Evolutionary conservation across 2,888 invertebrate genomes (phyloP), one percentile per base, ranked within the genome.

Genomic region (Nymphalis c-album): DNA sequence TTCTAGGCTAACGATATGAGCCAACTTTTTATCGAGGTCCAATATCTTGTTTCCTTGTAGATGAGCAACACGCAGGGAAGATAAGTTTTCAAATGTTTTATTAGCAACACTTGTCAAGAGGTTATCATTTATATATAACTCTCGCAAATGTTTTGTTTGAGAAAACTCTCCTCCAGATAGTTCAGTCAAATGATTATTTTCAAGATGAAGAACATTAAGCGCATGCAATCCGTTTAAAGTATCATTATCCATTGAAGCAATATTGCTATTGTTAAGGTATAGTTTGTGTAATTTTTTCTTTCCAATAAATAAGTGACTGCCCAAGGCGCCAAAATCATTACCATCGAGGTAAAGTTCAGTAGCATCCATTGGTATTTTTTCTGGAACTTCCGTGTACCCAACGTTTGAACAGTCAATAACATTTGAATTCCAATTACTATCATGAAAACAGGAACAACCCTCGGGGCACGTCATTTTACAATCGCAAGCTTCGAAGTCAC

Each of bases 381-480:
- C 94, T 2, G 96, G 96, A 63, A 97, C 94, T 77, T 93, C 93
- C 67, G 94, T 95, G 80, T 95, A 95, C 50, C 94, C 95, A 47
- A 94, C 95, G 81, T 95, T 95, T 69, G 95, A 95, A 81, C 96
- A 97, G 84, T 96, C 96, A 61, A 97, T 96, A 35, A 96, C 95
- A 88, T 97, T 97, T 71, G 96, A 95, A 71, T 94, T 94, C 96
- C 96, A 97, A 75, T 95, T 95, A 84, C 95, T 95, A 82, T 97
- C 97, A 85, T 96, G 96, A 84, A 95, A 97, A 83, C 97, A 97
- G 61, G 95, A 95, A 86, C 97, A 97, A 78, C 95, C 95, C 79
- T 94, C 94, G 17, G 97, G 97, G 78, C 97, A 97, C 51, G 96
- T 95, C 95, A 97, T 97, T 91, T 96, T 96, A 86, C 97, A 97